Conservation (phyloP, 1,140 invertebrate species). For the Diabrotica undecimpunctata region DNA sequence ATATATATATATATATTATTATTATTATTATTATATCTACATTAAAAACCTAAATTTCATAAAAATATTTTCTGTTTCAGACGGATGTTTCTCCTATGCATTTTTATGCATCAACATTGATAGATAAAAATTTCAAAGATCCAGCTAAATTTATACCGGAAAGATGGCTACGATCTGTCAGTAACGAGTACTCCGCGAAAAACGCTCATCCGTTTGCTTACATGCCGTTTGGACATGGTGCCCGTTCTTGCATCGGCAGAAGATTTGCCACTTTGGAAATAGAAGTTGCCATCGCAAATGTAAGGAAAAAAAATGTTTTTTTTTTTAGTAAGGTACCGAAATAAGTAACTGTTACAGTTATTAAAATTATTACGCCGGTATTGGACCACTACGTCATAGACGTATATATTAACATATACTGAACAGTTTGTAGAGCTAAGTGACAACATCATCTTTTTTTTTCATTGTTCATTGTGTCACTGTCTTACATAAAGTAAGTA, state of each 20-base stretch:
- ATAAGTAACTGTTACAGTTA: too few species aligned
- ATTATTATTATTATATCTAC: too few species aligned
- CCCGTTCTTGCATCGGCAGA: constrained; percentile 53
- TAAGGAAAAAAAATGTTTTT: constrained; percentile 13
- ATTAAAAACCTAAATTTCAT: too few species aligned
- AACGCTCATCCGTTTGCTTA: constrained; percentile 37
- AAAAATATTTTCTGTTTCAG: constrained; percentile 21
- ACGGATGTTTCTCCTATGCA: constrained; percentile 25
- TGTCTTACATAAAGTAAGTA: too few species aligned
- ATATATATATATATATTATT: too few species aligned
- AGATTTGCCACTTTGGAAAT: constrained; percentile 71
- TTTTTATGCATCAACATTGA: constrained; percentile 19
- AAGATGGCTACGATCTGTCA: constrained; percentile 33
- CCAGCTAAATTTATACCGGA: constrained; percentile 38
- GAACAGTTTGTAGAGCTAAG: too few species aligned
- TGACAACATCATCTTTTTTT: too few species aligned
- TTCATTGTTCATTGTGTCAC: too few species aligned
- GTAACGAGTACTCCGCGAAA: constrained; percentile 30
- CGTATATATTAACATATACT: too few species aligned
- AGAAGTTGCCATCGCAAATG: constrained; percentile 58
- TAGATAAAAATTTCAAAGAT: constrained; percentile 30
- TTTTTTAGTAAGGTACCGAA: too few species aligned
- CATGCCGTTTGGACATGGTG: constrained; percentile 41
- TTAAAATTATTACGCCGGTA: too few species aligned
- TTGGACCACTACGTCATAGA: too few species aligned